Conservation (phyloP, 92 coral and sea anemone species). For the Pocillopora grandis region DNA sequence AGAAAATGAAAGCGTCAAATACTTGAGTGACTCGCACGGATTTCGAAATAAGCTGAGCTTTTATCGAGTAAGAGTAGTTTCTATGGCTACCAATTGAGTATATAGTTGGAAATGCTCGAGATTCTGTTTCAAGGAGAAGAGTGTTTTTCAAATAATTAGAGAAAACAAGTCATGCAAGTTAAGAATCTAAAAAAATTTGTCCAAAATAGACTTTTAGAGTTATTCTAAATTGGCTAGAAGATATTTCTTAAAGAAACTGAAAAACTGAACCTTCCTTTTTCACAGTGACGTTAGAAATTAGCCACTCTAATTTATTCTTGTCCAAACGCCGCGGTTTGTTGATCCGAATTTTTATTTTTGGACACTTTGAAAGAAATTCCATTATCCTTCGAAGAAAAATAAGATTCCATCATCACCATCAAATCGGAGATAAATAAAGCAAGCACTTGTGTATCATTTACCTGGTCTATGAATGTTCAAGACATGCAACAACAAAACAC, state of each 20-base stretch:
- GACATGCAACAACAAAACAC: too few relatives aligned
- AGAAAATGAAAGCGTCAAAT: conserved; percentile 24
- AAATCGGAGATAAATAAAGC: too few relatives aligned
- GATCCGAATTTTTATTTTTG: too few relatives aligned
- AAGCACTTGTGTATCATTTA: too few relatives aligned
- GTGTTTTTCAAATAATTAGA: neutral
- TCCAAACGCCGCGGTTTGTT: too few relatives aligned
- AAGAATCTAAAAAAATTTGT: neutral
- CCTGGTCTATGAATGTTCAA: too few relatives aligned
- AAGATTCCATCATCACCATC: too few relatives aligned
- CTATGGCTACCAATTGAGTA: neutral
- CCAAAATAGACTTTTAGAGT: neutral
- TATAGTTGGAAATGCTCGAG: neutral
- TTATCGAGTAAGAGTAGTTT: neutral
- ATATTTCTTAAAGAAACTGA: conserved; percentile 9
- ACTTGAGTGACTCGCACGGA: neutral
- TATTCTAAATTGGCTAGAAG: neutral
- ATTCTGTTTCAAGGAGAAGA: neutral
- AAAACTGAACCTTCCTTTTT: neutral
- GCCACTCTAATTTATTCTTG: too few relatives aligned
- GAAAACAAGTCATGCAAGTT: too few relatives aligned
- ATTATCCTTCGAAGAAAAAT: too few relatives aligned
- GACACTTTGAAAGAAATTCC: too few relatives aligned
- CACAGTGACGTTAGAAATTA: neutral
- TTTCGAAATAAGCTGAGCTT: conserved; percentile 3